Percentiles rank a stretch among this genome's conserved stretches.
Evolutionary conservation across 2,797 vertebrate genomes (phyloP).

Genomic region (Acrossocheilus fasciatus): DNA sequence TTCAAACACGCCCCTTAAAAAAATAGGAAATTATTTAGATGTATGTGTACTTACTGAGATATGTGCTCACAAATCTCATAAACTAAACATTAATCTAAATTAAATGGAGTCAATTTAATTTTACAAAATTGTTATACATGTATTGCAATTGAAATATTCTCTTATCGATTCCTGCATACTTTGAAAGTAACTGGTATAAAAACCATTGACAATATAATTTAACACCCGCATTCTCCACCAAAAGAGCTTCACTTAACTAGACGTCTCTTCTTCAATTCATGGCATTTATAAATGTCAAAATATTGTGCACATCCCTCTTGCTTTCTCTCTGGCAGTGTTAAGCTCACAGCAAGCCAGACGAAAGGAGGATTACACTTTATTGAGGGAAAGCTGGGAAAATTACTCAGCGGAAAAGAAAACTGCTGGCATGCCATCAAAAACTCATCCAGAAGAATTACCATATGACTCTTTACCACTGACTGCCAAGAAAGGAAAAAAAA

Average conservation of each 20-base stretch:
- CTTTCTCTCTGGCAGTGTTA: slow-evolving; percentile 31
- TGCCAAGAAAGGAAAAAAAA: slow-evolving; percentile 49
- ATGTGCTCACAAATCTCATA: neutral
- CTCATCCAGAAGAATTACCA: slow-evolving; percentile 59
- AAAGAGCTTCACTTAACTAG: slow-evolving; percentile 8
- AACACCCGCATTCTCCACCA: neutral
- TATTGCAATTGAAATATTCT: neutral
- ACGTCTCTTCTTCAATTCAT: slow-evolving; percentile 33
- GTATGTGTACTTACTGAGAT: neutral
- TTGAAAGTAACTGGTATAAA: neutral
- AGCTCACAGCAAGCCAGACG: slow-evolving; percentile 33
- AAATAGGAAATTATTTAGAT: neutral
- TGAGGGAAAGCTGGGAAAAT: slow-evolving; percentile 49
- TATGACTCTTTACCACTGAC: slow-evolving; percentile 52
- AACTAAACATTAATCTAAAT: neutral
- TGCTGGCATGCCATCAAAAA: slow-evolving; percentile 59
- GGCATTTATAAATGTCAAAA: slow-evolving; percentile 54
- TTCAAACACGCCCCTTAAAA: neutral
- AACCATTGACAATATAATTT: neutral
- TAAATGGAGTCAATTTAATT: neutral
- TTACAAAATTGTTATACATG: neutral
- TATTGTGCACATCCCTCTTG: slow-evolving; percentile 30
- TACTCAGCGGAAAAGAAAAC: slow-evolving; percentile 53
- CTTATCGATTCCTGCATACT: neutral
- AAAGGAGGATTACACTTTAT: slow-evolving; percentile 41